A percentile compares a stretch with the other conserved stretches of the same genome.
Conservation (phyloP, 1,140 invertebrate species). For the Arion vulgaris region DNA sequence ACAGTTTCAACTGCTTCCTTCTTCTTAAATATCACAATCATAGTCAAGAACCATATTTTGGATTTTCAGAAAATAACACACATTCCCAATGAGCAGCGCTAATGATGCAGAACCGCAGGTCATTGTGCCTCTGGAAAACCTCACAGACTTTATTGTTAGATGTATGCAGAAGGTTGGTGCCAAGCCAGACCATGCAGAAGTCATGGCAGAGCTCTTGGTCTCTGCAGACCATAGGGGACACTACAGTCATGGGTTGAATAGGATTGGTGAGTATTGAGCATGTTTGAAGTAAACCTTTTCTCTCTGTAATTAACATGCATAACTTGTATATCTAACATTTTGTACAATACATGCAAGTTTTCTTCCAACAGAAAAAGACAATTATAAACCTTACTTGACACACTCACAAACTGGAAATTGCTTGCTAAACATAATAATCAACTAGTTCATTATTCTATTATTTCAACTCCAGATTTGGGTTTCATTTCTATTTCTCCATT, state of each 20-base stretch:
- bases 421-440: too few species aligned
- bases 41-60: too few species aligned
- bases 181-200: constrained; percentile 77
- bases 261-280: constrained; percentile 77
- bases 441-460: too few species aligned
- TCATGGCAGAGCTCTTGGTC: constrained; percentile 83
- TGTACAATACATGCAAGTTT: too few species aligned
- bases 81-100: neutral
- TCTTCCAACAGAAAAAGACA: too few species aligned
- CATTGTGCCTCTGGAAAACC: constrained; percentile 20
- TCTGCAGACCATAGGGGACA: constrained; percentile 89
- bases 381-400: too few species aligned
- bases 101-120: neutral
- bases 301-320: constrained; percentile 11
- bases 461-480: too few species aligned
- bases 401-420: too few species aligned
- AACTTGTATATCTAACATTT: too few species aligned
- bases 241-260: constrained; percentile 91
- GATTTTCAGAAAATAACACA: neutral
- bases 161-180: constrained; percentile 75
- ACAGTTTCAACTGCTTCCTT: too few species aligned
- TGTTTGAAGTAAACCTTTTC: neutral
- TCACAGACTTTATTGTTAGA: constrained; percentile 28
- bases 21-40: too few species aligned
- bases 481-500: too few species aligned